Base-by-base conservation (phyloP, 2,888 invertebrate species). In the Epirrhoe tristata region DNA sequence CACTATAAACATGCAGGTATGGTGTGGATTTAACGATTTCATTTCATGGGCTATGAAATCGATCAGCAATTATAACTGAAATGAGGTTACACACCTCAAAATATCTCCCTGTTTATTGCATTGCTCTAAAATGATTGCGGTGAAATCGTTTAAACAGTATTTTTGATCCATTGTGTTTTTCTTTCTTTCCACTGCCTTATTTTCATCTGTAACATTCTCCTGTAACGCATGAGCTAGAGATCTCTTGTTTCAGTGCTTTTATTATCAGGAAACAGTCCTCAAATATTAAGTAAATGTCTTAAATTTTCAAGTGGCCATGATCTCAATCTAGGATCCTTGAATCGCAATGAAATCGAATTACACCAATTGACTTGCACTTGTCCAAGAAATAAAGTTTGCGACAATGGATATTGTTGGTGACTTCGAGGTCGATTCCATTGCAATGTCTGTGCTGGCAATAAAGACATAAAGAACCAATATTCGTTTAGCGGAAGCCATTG, bases 41-140 rank as follows among this genome's bases (percentile, higher is more conserved):
- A 70, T 76, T 78, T 81, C 78, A 80, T 80, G 80, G 76, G 74
- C 81, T 77, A 84, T 88, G 84, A 85, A 85, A 84, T 79, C 81
- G 81, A 85, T 85, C 81, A 83, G 72, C 79, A 76, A 86, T 86
- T 85, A 88, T 88, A 77, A 75, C 79, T 77, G 63, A 74, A 75
- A 76, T 73, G 78, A 75, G 84, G 80, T 85, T 84, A 78, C 81
- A 79, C 76, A 66, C 57, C 57, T 61, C 50, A 24, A 55, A 12
- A 43, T 43, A 12, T 43, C n/a, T n/a, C 12, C 39, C 53, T 16
- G 54, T 54, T 54, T 36, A 54, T 16, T 36, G 54, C 14, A 34
- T 34, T 54, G 52, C 1, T 51, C 16, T 2, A 34, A 58, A 36
- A 39, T 36, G 17, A 51, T 52, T 34, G 17, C 12, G 58, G 24